These are phyloP conservation scores for Diogma glabrata DNA, from an alignment of 2,888 invertebrate genomes.

Conservation along the genomic window DNA sequence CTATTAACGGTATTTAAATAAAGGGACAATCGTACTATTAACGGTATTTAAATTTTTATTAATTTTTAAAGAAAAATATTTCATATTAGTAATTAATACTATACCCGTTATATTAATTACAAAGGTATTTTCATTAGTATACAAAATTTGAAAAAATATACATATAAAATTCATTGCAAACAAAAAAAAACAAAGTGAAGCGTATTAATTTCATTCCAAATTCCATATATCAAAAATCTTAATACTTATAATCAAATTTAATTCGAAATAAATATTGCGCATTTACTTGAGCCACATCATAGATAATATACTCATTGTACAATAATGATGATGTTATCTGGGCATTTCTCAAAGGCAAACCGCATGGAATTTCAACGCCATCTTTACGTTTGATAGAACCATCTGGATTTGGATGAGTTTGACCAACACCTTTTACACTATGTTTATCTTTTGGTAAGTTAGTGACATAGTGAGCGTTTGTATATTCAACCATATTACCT, in stretches of 20 bases:
- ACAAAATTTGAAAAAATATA: no score
- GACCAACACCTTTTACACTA: slow-evolving; percentile 79
- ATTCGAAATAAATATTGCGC: slow-evolving; percentile 78
- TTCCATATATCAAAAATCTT: no score
- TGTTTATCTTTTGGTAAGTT: slow-evolving; percentile 74
- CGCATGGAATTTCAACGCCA: slow-evolving; percentile 69
- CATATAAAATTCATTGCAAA: no score
- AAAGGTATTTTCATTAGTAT: no score
- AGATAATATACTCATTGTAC: slow-evolving; percentile 96
- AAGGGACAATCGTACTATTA: no score
- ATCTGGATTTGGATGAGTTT: slow-evolving; percentile 70
- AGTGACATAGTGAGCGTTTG: slow-evolving; percentile 56
- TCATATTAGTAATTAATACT: no score
- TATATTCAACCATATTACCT: slow-evolving; percentile 78
- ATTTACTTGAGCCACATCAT: slow-evolving; percentile 89
- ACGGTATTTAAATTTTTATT: no score
- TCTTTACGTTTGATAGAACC: slow-evolving; percentile 43
- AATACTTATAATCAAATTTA: slow-evolving; percentile 65
- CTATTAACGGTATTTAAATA: no score
- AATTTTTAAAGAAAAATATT: no score
- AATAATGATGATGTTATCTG: slow-evolving; percentile 45
- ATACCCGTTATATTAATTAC: no score
- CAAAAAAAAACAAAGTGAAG: no score
- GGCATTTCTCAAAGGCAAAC: slow-evolving; percentile 43
- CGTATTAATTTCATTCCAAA: no score